These are phyloP conservation scores for Megastigmus dorsalis DNA, from an alignment of 2,888 invertebrate species.

Conservation along the genomic window DNA sequence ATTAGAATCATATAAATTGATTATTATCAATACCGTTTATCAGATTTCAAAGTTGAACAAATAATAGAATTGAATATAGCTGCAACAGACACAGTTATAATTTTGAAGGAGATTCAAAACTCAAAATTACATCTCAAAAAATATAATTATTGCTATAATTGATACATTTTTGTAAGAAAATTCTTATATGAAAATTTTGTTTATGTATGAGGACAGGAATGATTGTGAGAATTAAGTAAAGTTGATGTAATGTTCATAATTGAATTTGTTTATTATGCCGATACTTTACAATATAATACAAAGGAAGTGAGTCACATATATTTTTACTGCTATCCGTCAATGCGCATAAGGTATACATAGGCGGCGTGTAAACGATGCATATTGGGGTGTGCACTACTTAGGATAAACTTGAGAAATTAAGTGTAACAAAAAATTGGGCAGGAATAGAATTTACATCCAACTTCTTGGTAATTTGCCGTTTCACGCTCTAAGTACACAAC, in stretches of 20 bases:
- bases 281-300: slow-evolving; percentile 73
- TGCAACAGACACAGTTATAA: no score
- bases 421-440: not conserved
- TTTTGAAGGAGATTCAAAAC: no score
- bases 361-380: slow-evolving; percentile 46
- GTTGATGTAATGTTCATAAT: slow-evolving; percentile 50
- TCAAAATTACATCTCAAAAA: no score
- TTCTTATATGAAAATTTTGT: no score
- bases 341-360: slow-evolving; percentile 42
- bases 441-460: not conserved
- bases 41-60: no score
- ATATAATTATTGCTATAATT: no score
- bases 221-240: not conserved
- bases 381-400: slow-evolving; percentile 44
- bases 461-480: not conserved
- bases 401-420: slow-evolving; percentile 26
- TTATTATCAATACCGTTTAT: no score
- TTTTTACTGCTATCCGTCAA: slow-evolving; percentile 50
- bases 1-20: no score
- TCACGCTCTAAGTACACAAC: slow-evolving; percentile 26
- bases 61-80: no score
- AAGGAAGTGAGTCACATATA: slow-evolving; percentile 63
- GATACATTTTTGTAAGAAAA: no score
- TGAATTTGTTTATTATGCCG: slow-evolving; percentile 69
- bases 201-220: no score